Base-by-base conservation (phyloP, 2,888 invertebrate species). In the Helleia helle region DNA sequence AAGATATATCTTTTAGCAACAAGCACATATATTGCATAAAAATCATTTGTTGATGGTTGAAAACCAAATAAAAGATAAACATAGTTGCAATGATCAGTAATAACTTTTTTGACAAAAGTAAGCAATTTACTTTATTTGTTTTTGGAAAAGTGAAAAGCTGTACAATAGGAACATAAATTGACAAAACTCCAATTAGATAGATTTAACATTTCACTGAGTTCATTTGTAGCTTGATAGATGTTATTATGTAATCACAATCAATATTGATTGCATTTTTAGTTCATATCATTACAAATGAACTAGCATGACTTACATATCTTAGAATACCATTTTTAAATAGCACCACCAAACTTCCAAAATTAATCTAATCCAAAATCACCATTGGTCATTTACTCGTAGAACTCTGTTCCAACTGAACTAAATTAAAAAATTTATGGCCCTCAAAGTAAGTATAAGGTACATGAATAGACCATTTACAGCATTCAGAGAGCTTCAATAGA, bases 311-410 rank as follows among this genome's bases (percentile, higher is more conserved):
- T 59, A 64, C 61, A 59, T 59, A 61, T 61, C 62, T 68, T 68
- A 73, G 56, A 73, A 71, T 70, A 77, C 64, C 70, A 51, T 65
- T 69, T 70, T 65, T 71, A 69, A 74, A 80, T 83, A 83, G 81
- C 81, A 83, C 81, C 81, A 64, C 76, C 27, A 45, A 44, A 41
- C 44, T 43, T 38, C 46, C 41, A 42, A 36, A 40, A 28, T 29
- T 49, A 46, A 50, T 24, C 41, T 46, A 42, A 47, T 47, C 40
- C 39, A 36, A 38, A 36, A 34, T 41, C 44, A 38, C 42, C 28
- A 39, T 43, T 43, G 48, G 47, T 45, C 44, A 44, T 41, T 24
- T 41, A 42, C 22, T 7, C 36, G 13, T 26, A 42, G 44, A 48
- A 46, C 46, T 43, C 29, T 31, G 46, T 41, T 43, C 42, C 18